Evolutionary conservation across 2,797 vertebrate species (phyloP), one percentile per base, ranked within the genome.

Genomic region (Petrocephalus schoutedeni): DNA sequence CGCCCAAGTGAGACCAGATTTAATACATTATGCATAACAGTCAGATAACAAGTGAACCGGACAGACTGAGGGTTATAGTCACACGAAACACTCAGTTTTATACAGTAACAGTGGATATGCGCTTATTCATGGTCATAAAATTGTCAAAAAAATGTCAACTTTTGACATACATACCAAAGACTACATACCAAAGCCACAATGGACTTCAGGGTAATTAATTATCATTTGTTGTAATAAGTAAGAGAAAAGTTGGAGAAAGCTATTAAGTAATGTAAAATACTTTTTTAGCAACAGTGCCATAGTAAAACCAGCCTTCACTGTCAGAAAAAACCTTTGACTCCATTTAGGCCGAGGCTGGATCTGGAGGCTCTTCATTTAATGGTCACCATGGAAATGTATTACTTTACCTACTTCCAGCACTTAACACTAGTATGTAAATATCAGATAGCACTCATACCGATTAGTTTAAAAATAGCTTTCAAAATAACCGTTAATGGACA

Each of bases 1-100:
- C 1, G 3, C 80, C 21, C 3, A 23, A 54, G 80, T 7, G 21
- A 84, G 51, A 54, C 45, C 80, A 84, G 80, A 84, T 84, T 23
- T 84, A 84, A 84, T 84, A 54, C 80, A 84, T 84, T 51, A 84
- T 84, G 80, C 80, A 84, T 84, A 9, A 49, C 74, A 49, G 41
- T 80, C 74, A 84, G 80, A 84, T n/a, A 83, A 83, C 45, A 54
- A 51, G 51, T 54, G 45, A 84, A 53, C 80, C 45, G 51, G 49
- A 54, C n/a, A 53, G 49, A 84, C 51, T 84, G 80, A 54, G 54
- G n/a, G 49, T 84, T 51, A 84, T 23, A 84, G 80, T 14, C 80
- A 84, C 45, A 53, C 51, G 21, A 23, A 54, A 51, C 45, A 51
- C 45, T 16, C 10, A 54, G 54, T 23, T 51, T 51, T 54, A 51